Base-by-base conservation (phyloP, 2,113 vertebrate species). In the Perca fluviatilis region DNA sequence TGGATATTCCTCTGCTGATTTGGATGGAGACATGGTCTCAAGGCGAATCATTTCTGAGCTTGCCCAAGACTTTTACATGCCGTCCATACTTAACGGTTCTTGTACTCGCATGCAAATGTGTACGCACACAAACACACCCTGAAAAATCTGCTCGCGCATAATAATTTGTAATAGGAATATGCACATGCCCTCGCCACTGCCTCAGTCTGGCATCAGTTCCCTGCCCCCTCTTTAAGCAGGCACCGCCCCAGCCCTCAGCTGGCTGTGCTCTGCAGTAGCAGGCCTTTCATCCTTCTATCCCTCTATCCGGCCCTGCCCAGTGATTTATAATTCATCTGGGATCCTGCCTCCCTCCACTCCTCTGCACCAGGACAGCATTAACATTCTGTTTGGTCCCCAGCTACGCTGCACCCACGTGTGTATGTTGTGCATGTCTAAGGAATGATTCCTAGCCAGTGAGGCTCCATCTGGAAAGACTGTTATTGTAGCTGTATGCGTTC, bases 291-390 rank as follows among this genome's bases (percentile, higher is more conserved):
- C 84, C 77, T 72, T 82, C 85, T 80, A 89, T 90, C 88, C 84
- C 86, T 90, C 83, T 83, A 92, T 92, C 92, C 85, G 79, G 86
- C 89, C 90, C 92, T 90, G 90, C 92, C 93, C 92, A 94, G 84
- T 94, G 90, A 96, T 95, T 92, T 95, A 95, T 95, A 93, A 96
- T 96, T 95, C 91, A 95, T 95, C 91, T 89, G 87, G 93, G 90
- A 94, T 93, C 87, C 90, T 92, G 87, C 91, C 85, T 90, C 79
- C 88, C 90, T 88, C 86, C 85, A 87, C 88, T 85, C 89, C 83
- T 91, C 92, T 93, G 94, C 93, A 94, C 90, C 89, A 93, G 92
- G 88, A 86, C 91, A 91, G 79, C 89, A 93, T 95, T 94, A 93
- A 89, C 91, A 95, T 94, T 95, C 93, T 90, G 88, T 93, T 94